Evolutionary conservation across 37 sponge, comb jelly and placozoan species (phyloP), one percentile per base, ranked within the genome.

Genomic region (Beroe ovata): DNA sequence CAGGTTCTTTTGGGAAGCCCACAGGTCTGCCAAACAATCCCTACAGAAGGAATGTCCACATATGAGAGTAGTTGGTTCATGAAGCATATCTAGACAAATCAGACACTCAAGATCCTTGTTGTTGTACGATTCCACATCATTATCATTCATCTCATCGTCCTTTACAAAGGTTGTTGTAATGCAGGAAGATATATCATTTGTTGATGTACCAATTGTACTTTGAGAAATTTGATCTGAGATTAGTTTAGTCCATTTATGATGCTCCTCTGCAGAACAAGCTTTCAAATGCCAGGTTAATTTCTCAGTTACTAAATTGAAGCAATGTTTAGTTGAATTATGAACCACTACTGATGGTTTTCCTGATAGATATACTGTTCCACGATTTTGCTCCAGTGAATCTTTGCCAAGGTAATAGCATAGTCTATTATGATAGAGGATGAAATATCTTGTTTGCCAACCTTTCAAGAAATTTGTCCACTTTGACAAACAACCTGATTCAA

Each of bases 391-490:
- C 8, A 42, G 36, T 28, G 38, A 23, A 3, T 38, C 42, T 36
- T 42, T 36, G 3, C 33, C 41, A 1, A 77, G 84, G 25, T 77
- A 77, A 23, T 77, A 77, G 84, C 84, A 77, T 39, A 77, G 25
- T 54, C 84, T 77, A 38, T 36, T 25, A 77, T 77, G 26, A 23
- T 42, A 77, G 1, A 77, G 38, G 23, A 77, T 77, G 47, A 38
- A 37, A 23, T n/a, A 77, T 40, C 84, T 77, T 19, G 18, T 33
- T 25, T 77, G 84, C 84, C 84, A 77, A 6, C 84, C 84, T 23
- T 77, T 77, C 8, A 77, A 33, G 0, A 77, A 42, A 77, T 77
- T 77, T 40, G 84, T 77, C 84, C 84, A 77, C 47, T 77, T 77
- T 40, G 39, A 21, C 54, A 40, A n/a, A 4, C 22, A 39, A 1